phyloP scores from a whole-genome alignment of 2,888 invertebrate species.

The Latheticus oryzae region DNA sequence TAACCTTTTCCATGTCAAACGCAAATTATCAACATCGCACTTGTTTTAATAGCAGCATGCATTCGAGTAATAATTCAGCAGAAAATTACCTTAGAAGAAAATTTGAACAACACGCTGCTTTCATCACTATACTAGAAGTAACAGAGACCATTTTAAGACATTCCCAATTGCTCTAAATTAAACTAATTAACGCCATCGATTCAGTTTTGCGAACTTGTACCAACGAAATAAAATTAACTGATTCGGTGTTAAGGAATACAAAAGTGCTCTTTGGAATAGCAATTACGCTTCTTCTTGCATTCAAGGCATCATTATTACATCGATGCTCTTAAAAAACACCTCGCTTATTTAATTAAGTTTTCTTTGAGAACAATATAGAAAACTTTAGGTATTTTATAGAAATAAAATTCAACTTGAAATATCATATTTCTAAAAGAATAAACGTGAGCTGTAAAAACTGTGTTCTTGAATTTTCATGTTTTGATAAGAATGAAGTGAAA shows the following conservation, averaged over 20 bases:
- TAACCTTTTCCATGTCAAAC: constrained; percentile 6
- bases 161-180: constrained; percentile 28
- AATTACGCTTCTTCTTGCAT: constrained; percentile 23
- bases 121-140: not conserved
- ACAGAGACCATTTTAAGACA: constrained; percentile 6
- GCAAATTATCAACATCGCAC: constrained; percentile 5
- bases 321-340: constrained; percentile 12
- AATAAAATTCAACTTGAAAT: no score
- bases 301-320: constrained; percentile 25
- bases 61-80: no score
- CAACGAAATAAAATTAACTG: constrained; percentile 30
- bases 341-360: constrained; percentile 18
- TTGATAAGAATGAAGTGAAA: no score
- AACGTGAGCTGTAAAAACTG: no score
- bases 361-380: no score
- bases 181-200: constrained; percentile 33
- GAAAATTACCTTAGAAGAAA: no score
- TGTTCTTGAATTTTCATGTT: no score
- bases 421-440: no score
- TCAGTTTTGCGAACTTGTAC: constrained; percentile 32
- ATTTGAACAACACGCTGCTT: constrained; percentile 11
- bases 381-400: constrained; percentile 8
- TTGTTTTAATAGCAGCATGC: no score
- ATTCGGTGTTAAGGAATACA: constrained; percentile 26
- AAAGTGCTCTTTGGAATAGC: constrained; percentile 32